These are phyloP conservation scores for Monarcha castaneiventris DNA, from an alignment of 2,113 vertebrate species.

Conservation along the genomic window DNA sequence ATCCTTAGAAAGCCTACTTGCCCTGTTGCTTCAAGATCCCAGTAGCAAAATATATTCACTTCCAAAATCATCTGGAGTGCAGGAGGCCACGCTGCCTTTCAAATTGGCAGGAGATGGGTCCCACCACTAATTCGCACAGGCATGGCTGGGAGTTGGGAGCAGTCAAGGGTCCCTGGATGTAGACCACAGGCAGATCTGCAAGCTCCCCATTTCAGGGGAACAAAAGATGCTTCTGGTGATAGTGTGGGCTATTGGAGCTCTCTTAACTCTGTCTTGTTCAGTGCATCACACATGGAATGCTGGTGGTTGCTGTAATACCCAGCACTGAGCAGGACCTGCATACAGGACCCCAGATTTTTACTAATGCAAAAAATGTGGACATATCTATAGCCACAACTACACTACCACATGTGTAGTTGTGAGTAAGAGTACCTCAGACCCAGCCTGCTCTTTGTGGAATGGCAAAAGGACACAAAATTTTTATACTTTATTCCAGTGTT, in stretches of 20 bases:
- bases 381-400: too few relatives aligned
- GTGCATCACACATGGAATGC: not conserved
- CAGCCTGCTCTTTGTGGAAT: not conserved
- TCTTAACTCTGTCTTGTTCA: not conserved
- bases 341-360: not conserved
- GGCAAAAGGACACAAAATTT: not conserved
- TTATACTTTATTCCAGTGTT: not conserved
- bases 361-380: not conserved
- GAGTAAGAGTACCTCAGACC: not conserved
- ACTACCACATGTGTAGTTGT: not conserved
- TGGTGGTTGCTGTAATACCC: not conserved
- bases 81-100: not conserved
- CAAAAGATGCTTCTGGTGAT: not conserved
- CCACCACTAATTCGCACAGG: not conserved
- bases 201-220: not conserved
- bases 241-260: not conserved
- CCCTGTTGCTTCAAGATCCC: accelerated
- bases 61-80: not conserved
- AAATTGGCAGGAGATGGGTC: not conserved
- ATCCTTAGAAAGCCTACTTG: not conserved
- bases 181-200: not conserved
- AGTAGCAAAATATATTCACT: not conserved
- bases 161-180: not conserved
- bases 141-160: not conserved
- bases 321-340: not conserved